phyloP scores from a whole-genome alignment of 2,888 invertebrate species.

The Heliconius erato region DNA sequence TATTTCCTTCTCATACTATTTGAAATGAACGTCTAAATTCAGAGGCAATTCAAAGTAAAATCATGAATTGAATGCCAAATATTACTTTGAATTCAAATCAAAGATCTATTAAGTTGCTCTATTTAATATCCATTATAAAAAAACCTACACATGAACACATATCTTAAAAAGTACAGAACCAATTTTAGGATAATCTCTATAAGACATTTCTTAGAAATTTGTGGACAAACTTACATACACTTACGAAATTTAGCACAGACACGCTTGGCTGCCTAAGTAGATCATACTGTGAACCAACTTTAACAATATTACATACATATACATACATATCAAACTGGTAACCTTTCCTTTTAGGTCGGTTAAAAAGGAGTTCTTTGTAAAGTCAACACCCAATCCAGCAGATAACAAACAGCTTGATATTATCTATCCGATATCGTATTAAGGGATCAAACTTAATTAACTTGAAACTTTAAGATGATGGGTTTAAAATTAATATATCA shows the following conservation, averaged over 20 bases:
- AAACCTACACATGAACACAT: neutral
- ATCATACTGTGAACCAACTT: no score
- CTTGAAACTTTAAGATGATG: neutral
- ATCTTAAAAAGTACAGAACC: neutral
- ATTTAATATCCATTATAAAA: neutral
- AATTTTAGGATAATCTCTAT: no score
- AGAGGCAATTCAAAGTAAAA: neutral
- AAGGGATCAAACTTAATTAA: constrained; percentile 13
- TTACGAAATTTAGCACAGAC: no score
- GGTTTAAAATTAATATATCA: neutral
- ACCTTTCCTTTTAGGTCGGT: neutral
- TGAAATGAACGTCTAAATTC: constrained; percentile 11
- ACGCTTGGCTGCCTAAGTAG: no score
- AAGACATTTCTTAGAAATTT: no score
- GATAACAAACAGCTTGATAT: constrained; percentile 18
- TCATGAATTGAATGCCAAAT: constrained; percentile 2
- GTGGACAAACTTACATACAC: no score
- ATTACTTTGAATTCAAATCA: neutral
- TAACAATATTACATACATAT: neutral
- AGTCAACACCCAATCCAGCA: neutral
- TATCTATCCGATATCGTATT: constrained; percentile 5
- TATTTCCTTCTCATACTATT: constrained; percentile 15
- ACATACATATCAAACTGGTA: neutral
- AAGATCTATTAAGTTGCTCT: neutral
- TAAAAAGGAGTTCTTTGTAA: neutral